phyloP scores from a whole-genome alignment of 1,140 invertebrate genomes.

The Listronotus oregonensis region DNA sequence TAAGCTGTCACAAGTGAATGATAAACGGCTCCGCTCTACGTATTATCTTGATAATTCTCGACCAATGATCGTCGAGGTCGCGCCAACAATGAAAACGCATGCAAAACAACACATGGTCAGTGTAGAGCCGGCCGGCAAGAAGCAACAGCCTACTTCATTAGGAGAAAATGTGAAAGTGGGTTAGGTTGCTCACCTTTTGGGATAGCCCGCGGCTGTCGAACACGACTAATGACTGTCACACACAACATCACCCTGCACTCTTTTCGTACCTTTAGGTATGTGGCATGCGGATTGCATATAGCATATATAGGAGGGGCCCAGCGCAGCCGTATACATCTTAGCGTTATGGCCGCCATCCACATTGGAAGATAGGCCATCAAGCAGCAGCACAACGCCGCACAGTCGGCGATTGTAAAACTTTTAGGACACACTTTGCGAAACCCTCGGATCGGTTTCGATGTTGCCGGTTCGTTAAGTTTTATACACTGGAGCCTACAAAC shows the following conservation, averaged over 20 bases:
- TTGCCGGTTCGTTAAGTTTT: constrained; percentile 13
- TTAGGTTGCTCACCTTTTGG: constrained; percentile 39
- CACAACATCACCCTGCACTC: constrained; percentile 52
- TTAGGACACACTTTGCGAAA: constrained; percentile 67
- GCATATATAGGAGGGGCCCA: constrained; percentile 59
- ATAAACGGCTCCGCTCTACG: constrained; percentile 17
- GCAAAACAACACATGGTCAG: constrained; percentile 39
- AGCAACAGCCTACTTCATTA: constrained; percentile 46
- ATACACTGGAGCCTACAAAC: no score
- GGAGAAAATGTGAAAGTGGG: constrained; percentile 50
- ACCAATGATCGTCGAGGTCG: constrained; percentile 34
- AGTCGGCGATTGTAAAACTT: constrained; percentile 70
- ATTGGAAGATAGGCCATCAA: constrained; percentile 83
- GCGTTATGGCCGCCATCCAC: constrained; percentile 72
- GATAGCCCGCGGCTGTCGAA: constrained; percentile 54
- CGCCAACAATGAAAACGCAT: constrained; percentile 36
- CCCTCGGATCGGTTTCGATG: constrained; percentile 46
- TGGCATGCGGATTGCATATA: constrained; percentile 58
- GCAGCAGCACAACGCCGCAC: constrained; percentile 66
- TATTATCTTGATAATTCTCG: constrained; percentile 32
- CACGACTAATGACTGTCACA: constrained; percentile 57
- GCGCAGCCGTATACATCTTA: constrained; percentile 76
- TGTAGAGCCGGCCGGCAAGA: constrained; percentile 32
- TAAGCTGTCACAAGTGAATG: constrained; percentile 23
- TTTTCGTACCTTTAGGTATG: constrained; percentile 56